A percentile compares a stretch with the other conserved stretches of the same genome.
Conservation (phyloP, 2,888 invertebrate genomes). For the Adelognathus sp. region DNA sequence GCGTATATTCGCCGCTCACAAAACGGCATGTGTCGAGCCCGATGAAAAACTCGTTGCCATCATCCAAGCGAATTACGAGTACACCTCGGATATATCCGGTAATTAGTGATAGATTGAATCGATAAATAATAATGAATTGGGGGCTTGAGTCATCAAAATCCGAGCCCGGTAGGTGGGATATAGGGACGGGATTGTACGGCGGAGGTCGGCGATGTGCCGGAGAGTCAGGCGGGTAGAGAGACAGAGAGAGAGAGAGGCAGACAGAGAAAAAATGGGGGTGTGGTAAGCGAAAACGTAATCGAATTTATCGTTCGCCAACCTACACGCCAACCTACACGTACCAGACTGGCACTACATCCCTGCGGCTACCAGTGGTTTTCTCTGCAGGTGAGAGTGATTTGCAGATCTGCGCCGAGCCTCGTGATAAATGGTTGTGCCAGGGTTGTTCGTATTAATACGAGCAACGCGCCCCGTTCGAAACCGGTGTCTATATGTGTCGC, state of each 20-base stretch:
- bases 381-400: constrained; percentile 65
- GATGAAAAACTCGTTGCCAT: constrained; percentile 20
- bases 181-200: neutral
- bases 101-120: constrained; percentile 52
- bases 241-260: constrained; percentile 32
- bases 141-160: constrained; percentile 50
- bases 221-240: neutral
- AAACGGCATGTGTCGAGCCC: constrained; percentile 24
- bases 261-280: constrained; percentile 45
- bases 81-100: constrained; percentile 15
- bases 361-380: constrained; percentile 35
- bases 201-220: neutral
- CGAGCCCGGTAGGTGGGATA: neutral
- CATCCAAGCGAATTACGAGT: constrained; percentile 23
- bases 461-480: constrained; percentile 57
- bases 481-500: constrained; percentile 21
- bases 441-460: constrained; percentile 60
- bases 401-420: constrained; percentile 61
- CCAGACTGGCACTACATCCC: constrained; percentile 34
- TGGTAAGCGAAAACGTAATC: constrained; percentile 61
- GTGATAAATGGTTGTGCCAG: constrained; percentile 64
- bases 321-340: constrained; percentile 30
- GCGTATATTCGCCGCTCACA: neutral
- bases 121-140: constrained; percentile 55
- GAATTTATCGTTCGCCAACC: constrained; percentile 57